Conservation (phyloP, 2,888 invertebrate species). For the Tinea pellionella region DNA sequence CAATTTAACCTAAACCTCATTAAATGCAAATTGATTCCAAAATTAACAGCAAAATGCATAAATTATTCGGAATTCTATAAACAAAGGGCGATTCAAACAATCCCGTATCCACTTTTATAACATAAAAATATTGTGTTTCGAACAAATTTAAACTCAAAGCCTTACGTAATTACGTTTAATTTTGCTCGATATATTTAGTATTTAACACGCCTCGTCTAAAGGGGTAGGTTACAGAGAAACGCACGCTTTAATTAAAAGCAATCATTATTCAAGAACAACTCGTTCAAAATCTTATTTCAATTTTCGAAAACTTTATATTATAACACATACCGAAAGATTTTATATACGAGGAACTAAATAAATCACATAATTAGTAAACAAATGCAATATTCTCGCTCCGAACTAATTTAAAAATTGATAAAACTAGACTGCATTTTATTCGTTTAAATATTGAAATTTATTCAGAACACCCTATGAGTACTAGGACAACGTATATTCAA, state of each 20-base stretch:
- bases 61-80: slow-evolving; percentile 1
- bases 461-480: too few relatives aligned
- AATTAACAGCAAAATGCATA: slow-evolving; percentile 6
- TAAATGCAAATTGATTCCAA: slow-evolving; percentile 7
- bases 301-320: background rate
- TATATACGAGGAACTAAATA: too few relatives aligned
- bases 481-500: too few relatives aligned
- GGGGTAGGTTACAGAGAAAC: slow-evolving; percentile 3
- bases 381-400: too few relatives aligned
- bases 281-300: background rate
- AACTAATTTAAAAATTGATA: too few relatives aligned
- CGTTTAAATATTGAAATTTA: too few relatives aligned
- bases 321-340: background rate
- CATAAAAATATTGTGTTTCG: background rate
- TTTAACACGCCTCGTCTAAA: background rate
- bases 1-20: background rate
- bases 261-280: background rate
- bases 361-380: too few relatives aligned
- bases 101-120: background rate
- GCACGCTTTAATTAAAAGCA: slow-evolving; percentile 9
- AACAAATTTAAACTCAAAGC: background rate
- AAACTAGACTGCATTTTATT: too few relatives aligned
- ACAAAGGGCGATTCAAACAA: background rate
- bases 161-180: background rate
- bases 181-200: background rate